Base-by-base conservation (phyloP, 1,140 invertebrate genomes). In the Papilio machaon region DNA sequence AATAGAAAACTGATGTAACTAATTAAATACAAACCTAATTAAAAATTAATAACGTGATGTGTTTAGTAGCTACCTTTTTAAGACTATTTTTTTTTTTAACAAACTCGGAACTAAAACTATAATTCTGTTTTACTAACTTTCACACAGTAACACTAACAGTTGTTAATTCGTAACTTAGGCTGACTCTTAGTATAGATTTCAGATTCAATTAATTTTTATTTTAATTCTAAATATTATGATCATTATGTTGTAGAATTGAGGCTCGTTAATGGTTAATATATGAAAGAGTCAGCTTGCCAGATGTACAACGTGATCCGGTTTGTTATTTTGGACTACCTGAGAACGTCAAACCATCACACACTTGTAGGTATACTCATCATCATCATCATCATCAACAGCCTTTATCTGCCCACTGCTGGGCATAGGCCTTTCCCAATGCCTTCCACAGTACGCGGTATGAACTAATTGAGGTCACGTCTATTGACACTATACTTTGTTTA, bases 251-350 rank as follows among this genome's bases (percentile, higher is more conserved):
- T 70, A 38, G 64, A 15, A 0, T 7, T 17, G 11, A 2, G 64
- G 60, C 70, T 70, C 54, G 79, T 75, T 78, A 13, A 76, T 70
- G 19, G 30, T 35, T 1, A 54, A 17, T 17, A 73, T 83, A 60
- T 81, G 81, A 49, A 60, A 75, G 58, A 83, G 74, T 80, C 83
- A 83, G 85, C 84, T 83, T 58, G 52, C 75, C 82, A 80, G 78
- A 79, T 84, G 82, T 75, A 67, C 79, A 30, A 76, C 70, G 77
- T 84, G 83, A 88, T 83, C 85, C 85, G 85, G 86, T 88, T 88
- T 84, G 81, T 70, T 35, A 70, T 70, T 70, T 35, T 67, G 30
- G 64, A 35, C 64, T 67, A 67, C 64, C 64, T 67, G 64, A 67
- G 30, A 23, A 67, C 64, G 30, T 38, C 64, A 67, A 30, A 30